These are phyloP conservation scores for Onychorhynchus coronatus DNA, from an alignment of 2,113 vertebrate genomes.

Conservation along the genomic window DNA sequence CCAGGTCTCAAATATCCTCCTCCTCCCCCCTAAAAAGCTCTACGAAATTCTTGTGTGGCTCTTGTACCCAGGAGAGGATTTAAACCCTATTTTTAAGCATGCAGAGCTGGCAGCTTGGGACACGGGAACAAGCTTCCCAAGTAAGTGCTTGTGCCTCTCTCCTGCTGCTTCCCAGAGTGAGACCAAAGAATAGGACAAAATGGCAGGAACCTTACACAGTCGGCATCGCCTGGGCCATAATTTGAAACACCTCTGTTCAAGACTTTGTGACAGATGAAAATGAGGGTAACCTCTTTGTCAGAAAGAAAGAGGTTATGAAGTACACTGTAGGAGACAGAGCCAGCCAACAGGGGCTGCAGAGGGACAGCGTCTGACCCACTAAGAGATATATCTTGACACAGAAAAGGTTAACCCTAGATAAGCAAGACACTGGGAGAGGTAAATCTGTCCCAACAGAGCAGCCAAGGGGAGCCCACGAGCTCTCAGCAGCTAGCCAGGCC, in stretches of 20 bases:
- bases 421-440: neutral
- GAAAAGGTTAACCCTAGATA: slow-evolving; percentile 3
- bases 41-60: neutral
- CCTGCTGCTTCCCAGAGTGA: neutral
- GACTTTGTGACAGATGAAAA: neutral
- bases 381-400: neutral
- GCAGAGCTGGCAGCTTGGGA: neutral
- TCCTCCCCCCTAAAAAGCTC: neutral
- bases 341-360: neutral
- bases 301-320: slow-evolving; percentile 27
- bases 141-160: neutral
- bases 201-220: neutral
- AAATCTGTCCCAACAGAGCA: neutral
- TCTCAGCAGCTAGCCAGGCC: neutral
- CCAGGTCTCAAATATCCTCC: neutral
- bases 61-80: slow-evolving; percentile 15
- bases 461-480: neutral
- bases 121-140: neutral
- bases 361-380: neutral
- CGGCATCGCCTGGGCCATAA: neutral
- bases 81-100: slow-evolving; percentile 51
- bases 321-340: rapidly evolving
- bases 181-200: neutral
- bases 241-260: neutral
- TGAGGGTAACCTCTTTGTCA: slow-evolving; percentile 36